These are phyloP conservation scores for Halcyon chelicuti DNA, from an alignment of 2,797 vertebrate species.

Conservation along the genomic window DNA sequence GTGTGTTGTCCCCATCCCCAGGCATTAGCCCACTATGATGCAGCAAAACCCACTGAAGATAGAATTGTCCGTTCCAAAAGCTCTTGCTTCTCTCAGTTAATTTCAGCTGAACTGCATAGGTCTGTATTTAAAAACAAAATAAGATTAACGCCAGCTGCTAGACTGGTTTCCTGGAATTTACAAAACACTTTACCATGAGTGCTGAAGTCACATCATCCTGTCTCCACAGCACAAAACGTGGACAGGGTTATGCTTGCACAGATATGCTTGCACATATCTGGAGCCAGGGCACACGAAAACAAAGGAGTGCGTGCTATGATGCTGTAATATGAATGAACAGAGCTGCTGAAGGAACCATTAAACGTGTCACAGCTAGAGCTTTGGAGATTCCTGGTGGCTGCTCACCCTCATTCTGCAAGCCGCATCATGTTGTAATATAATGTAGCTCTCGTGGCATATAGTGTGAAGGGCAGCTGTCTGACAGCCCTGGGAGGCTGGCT, in stretches of 20 bases:
- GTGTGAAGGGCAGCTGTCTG: not conserved
- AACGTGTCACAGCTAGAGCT: not conserved
- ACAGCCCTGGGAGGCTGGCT: not conserved
- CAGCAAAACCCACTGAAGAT: not conserved
- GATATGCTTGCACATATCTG: not conserved
- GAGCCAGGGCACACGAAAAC: not conserved
- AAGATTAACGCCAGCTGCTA: not conserved
- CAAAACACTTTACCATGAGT: not conserved
- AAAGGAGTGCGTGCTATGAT: not conserved
- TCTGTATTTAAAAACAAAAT: not conserved
- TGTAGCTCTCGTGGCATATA: fast-evolving
- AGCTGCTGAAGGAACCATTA: not conserved
- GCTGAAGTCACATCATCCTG: not conserved
- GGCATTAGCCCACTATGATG: not conserved
- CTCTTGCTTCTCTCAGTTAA: not conserved
- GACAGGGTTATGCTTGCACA: fast-evolving
- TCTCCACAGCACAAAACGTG: not conserved
- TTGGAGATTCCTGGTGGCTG: not conserved
- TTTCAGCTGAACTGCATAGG: not conserved
- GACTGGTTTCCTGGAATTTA: not conserved
- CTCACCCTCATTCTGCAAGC: not conserved
- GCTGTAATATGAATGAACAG: not conserved
- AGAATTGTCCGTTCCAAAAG: not conserved
- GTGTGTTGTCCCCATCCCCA: not conserved
- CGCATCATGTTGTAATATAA: fast-evolving